phyloP scores from a whole-genome alignment of 37 sponge, comb jelly and placozoan genomes.

The Corticium candelabrum region DNA sequence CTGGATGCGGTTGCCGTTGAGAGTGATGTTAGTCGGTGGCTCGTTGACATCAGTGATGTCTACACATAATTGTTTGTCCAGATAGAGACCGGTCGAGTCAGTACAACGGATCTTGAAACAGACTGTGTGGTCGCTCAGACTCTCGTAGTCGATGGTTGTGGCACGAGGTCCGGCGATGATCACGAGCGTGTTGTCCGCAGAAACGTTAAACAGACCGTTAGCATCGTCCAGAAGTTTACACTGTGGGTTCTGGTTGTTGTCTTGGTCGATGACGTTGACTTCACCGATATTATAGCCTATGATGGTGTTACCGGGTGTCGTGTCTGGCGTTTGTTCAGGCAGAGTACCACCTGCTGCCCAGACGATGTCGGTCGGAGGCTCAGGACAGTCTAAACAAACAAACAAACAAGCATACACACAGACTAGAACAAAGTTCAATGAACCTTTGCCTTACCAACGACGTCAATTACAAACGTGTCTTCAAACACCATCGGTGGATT shows the following conservation, averaged over 20 bases:
- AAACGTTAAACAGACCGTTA: neutral
- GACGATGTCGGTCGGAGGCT: constrained; percentile 3
- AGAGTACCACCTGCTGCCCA: neutral
- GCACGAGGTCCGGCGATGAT: neutral
- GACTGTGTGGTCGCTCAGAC: neutral
- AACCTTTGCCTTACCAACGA: no score
- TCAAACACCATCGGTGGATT: neutral
- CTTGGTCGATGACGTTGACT: neutral
- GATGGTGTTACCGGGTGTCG: no score
- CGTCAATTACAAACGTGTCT: neutral
- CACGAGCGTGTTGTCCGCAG: neutral
- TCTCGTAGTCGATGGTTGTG: neutral
- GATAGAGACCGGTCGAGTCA: neutral
- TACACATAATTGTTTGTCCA: neutral
- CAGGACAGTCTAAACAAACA: neutral
- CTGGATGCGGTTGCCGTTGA: neutral
- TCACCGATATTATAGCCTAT: neutral
- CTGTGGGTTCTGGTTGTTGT: neutral
- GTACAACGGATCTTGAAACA: neutral
- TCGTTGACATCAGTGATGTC: constrained; percentile 1
- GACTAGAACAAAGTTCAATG: no score
- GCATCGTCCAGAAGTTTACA: constrained; percentile 1
- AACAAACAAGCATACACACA: no score
- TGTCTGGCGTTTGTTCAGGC: neutral
- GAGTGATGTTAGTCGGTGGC: neutral